Evolutionary conservation across 2,113 vertebrate species (phyloP).

Genomic region (Panurus biarmicus): DNA sequence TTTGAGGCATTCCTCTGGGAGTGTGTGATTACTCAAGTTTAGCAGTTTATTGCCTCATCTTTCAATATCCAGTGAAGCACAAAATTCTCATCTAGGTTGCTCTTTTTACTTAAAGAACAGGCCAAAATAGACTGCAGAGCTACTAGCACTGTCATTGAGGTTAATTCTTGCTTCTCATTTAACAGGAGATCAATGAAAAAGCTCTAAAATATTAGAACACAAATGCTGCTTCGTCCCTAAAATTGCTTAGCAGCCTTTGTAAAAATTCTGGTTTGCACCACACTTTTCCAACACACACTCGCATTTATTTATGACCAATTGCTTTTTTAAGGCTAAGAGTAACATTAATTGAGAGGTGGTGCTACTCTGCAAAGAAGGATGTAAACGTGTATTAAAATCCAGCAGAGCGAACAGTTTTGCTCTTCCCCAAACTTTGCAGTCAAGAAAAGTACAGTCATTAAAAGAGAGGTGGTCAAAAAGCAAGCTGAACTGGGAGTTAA

Average conservation of each 20-base stretch:
- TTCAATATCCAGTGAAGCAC: conserved; percentile 99
- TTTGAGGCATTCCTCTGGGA: conserved; percentile 92
- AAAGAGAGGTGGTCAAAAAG: conserved; percentile 65
- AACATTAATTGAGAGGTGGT: conserved; percentile 66
- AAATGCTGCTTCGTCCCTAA: conserved; percentile 21
- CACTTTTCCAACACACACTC: neutral
- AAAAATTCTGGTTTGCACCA: neutral
- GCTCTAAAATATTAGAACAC: conserved; percentile 63
- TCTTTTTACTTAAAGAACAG: conserved; percentile 91
- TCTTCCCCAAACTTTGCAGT: conserved; percentile 59
- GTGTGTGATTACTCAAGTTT: conserved; percentile 98
- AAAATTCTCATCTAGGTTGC: conserved; percentile 99
- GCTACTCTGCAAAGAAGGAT: conserved; percentile 52
- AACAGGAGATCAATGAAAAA: conserved; percentile 60
- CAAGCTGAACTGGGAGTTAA: conserved; percentile 65
- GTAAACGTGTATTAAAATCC: conserved; percentile 71
- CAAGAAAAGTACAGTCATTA: conserved; percentile 61
- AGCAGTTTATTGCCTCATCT: conserved; percentile 99
- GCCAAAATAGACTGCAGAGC: conserved; percentile 89
- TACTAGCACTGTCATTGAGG: conserved; percentile 81
- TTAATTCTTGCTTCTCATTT: conserved; percentile 75
- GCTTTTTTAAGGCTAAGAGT: conserved; percentile 31
- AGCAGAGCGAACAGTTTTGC: conserved; percentile 55
- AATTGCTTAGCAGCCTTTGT: conserved; percentile 5
- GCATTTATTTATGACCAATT: conserved; percentile 4